Conservation (phyloP, 2,888 invertebrate genomes). For the Netelia fuscicornis region DNA sequence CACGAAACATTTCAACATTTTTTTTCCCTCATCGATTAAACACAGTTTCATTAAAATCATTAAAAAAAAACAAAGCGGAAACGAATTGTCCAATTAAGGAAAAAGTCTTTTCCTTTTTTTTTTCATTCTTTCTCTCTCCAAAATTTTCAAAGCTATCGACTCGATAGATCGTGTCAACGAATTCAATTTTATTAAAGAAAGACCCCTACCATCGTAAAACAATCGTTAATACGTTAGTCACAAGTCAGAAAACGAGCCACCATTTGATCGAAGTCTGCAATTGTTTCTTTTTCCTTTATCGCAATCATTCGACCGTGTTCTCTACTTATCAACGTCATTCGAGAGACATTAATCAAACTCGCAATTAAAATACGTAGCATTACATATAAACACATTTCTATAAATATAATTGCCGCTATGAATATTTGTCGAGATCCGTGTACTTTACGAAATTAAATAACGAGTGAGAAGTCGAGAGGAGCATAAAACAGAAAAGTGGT, state of each 20-base stretch:
- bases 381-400: background rate
- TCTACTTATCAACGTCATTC: background rate
- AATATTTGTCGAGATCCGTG: slow-evolving; percentile 13
- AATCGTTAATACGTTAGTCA: slow-evolving; percentile 12
- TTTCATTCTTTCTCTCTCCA: too few relatives aligned
- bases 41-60: too few relatives aligned
- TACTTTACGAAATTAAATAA: slow-evolving; percentile 6
- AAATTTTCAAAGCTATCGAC: too few relatives aligned
- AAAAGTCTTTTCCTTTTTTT: too few relatives aligned
- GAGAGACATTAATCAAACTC: slow-evolving; percentile 14
- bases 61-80: too few relatives aligned
- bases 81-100: too few relatives aligned
- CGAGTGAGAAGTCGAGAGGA: background rate
- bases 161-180: too few relatives aligned
- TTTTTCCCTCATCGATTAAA: too few relatives aligned
- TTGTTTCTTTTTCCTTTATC: slow-evolving; percentile 22
- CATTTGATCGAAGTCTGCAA: background rate
- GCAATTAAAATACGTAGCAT: background rate
- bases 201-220: slow-evolving; percentile 36
- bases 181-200: too few relatives aligned
- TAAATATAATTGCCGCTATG: background rate
- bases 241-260: slow-evolving; percentile 1
- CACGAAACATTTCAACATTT: too few relatives aligned
- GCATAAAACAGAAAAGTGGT: slow-evolving; percentile 1
- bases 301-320: background rate